These are phyloP conservation scores for Pangasius larnaudii DNA, from an alignment of 2,797 vertebrate genomes.

Conservation along the genomic window DNA sequence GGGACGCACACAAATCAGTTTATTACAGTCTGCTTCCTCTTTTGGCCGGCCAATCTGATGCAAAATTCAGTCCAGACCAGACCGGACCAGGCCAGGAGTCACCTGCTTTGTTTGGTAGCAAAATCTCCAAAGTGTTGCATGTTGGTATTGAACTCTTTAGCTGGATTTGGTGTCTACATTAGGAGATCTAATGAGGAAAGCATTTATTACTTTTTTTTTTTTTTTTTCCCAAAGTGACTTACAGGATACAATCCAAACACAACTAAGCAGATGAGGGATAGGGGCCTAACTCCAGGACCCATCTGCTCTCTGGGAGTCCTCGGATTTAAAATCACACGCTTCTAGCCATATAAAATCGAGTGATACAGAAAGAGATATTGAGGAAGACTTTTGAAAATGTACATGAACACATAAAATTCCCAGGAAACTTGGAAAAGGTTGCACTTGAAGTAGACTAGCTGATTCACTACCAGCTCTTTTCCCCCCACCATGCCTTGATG, in stretches of 20 bases:
- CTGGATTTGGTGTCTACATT: neutral
- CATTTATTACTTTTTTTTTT: no score
- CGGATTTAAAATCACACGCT: neutral
- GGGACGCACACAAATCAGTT: slow-evolving; percentile 54
- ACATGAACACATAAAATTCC: neutral
- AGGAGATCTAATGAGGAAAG: neutral
- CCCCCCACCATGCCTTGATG: no score
- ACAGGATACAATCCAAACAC: neutral
- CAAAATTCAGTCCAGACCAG: slow-evolving; percentile 31
- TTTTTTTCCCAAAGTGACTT: no score
- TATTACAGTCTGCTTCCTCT: slow-evolving; percentile 61
- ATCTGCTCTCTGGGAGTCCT: neutral
- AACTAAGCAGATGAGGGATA: neutral
- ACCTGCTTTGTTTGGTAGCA: slow-evolving; percentile 15
- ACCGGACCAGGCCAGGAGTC: slow-evolving; percentile 28
- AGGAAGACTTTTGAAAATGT: neutral
- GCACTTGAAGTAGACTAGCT: neutral
- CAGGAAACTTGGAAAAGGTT: neutral
- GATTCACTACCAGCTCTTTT: neutral
- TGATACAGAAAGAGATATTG: no score
- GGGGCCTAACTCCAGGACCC: neutral
- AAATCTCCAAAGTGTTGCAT: neutral
- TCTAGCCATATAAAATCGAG: neutral
- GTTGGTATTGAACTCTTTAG: neutral
- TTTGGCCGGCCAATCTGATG: slow-evolving; percentile 44